A percentile compares a stretch with the other conserved stretches of the same genome.
These are phyloP conservation scores for Acrobasis repandana DNA, from an alignment of 2,888 invertebrate species.

Conservation along the genomic window DNA sequence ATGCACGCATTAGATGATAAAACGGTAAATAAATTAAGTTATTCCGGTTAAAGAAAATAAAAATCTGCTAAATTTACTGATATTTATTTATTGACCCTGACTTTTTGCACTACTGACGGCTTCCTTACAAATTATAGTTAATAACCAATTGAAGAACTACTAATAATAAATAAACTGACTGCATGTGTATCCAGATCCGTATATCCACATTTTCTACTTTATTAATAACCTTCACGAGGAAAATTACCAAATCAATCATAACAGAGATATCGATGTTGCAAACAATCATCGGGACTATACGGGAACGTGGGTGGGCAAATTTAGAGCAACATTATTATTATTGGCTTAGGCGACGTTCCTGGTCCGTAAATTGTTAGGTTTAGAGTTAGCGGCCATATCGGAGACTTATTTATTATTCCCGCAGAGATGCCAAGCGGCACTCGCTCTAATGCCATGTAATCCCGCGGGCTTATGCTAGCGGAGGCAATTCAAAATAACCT, in stretches of 20 bases:
- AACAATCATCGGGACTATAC: conserved; percentile 9
- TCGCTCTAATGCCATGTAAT: conserved; percentile 31
- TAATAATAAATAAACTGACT: too few relatives aligned
- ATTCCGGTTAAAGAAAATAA: too few relatives aligned
- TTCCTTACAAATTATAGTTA: too few relatives aligned
- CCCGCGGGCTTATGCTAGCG: neutral
- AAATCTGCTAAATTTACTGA: too few relatives aligned
- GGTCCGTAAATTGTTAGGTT: conserved; percentile 56
- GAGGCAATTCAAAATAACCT: conserved; percentile 4
- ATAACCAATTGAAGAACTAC: too few relatives aligned
- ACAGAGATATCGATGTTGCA: conserved; percentile 13
- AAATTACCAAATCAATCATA: conserved; percentile 9
- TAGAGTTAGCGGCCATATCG: conserved; percentile 45
- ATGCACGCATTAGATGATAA: too few relatives aligned
- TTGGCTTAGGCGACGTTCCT: conserved; percentile 56
- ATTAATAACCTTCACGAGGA: neutral
- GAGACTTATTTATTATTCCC: conserved; percentile 45
- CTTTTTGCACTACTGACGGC: too few relatives aligned
- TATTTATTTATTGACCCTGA: too few relatives aligned
- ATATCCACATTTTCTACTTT: neutral
- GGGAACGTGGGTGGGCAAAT: conserved; percentile 41
- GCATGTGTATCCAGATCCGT: too few relatives aligned
- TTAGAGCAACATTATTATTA: conserved; percentile 62
- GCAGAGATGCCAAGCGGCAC: conserved; percentile 44
- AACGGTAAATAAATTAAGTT: too few relatives aligned